A percentile compares a stretch with the other conserved stretches of the same genome.
These are phyloP conservation scores for Blastobasis lacticolella DNA, from an alignment of 2,888 invertebrate genomes.

Conservation along the genomic window DNA sequence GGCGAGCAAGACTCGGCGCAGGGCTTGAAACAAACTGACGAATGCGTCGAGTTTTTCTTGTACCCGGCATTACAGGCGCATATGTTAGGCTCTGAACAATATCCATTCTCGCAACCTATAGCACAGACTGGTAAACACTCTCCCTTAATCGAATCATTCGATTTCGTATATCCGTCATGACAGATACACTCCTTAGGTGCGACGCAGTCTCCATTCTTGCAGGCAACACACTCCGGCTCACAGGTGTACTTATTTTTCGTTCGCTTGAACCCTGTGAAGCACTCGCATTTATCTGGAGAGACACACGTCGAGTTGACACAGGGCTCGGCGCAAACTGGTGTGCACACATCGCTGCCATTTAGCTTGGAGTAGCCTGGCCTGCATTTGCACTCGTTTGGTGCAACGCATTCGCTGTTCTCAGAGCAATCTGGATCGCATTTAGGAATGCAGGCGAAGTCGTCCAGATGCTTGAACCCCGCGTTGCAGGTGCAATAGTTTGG, in stretches of 20 bases:
- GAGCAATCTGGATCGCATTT: constrained; percentile 37
- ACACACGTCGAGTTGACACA: not conserved
- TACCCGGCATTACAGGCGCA: constrained; percentile 38
- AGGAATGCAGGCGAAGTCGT: constrained; percentile 21
- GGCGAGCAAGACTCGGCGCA: no score
- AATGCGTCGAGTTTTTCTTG: no score
- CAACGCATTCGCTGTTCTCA: constrained; percentile 31
- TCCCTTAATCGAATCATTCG: not conserved
- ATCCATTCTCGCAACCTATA: constrained; percentile 20
- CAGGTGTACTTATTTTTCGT: constrained; percentile 23
- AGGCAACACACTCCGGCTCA: constrained; percentile 28
- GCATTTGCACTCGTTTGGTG: constrained; percentile 21
- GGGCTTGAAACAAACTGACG: no score
- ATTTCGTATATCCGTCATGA: constrained; percentile 12
- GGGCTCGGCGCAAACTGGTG: constrained; percentile 16
- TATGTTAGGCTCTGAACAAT: constrained; percentile 43
- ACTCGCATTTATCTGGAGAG: not conserved
- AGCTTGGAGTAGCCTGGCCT: constrained; percentile 17
- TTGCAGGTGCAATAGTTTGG: constrained; percentile 37
- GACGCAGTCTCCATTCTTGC: constrained; percentile 15
- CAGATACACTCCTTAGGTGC: constrained; percentile 13
- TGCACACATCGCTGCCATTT: constrained; percentile 13
- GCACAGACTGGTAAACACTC: not conserved
- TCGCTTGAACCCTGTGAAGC: not conserved
- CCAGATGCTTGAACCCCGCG: constrained; percentile 15